Evolutionary conservation across 2,113 vertebrate genomes (phyloP).

Genomic region (Pachypanchax playfairii): DNA sequence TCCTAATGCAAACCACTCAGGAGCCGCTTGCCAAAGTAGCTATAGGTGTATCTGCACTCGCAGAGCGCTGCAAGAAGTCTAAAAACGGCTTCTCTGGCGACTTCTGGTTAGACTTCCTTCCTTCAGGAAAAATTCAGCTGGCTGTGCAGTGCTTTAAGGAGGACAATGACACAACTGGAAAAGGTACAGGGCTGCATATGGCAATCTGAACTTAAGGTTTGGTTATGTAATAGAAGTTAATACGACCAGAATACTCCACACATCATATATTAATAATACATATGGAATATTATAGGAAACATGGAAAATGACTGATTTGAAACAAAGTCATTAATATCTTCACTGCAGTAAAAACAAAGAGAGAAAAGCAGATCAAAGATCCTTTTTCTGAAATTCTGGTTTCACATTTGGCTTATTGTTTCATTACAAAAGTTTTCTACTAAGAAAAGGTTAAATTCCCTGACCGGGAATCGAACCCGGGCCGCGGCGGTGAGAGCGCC

Average conservation of each 20-base stretch:
- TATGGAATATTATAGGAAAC: background rate
- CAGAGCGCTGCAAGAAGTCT: conserved; percentile 92
- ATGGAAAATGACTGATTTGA: background rate
- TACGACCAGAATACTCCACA: no score
- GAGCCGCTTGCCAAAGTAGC: conserved; percentile 91
- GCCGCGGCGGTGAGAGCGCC: conserved; percentile 67
- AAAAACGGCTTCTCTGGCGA: conserved; percentile 81
- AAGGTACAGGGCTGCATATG: background rate
- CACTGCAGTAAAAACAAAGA: no score
- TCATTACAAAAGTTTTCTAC: background rate
- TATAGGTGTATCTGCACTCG: conserved; percentile 88
- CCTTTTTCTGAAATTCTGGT: background rate
- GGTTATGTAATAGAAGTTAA: background rate
- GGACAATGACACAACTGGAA: conserved; percentile 70
- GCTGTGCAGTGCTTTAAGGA: conserved; percentile 77
- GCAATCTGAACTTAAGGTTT: no score
- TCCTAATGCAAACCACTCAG: conserved; percentile 90
- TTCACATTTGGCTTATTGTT: background rate
- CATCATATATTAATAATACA: background rate
- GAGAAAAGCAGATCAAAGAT: no score
- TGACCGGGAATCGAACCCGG: conserved; percentile 73
- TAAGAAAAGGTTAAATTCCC: conserved; percentile 34
- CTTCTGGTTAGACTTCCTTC: conserved; percentile 89
- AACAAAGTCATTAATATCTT: no score
- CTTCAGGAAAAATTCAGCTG: conserved; percentile 78